phyloP scores from a whole-genome alignment of 2,113 vertebrate species.

The Brachyistius frenatus region DNA sequence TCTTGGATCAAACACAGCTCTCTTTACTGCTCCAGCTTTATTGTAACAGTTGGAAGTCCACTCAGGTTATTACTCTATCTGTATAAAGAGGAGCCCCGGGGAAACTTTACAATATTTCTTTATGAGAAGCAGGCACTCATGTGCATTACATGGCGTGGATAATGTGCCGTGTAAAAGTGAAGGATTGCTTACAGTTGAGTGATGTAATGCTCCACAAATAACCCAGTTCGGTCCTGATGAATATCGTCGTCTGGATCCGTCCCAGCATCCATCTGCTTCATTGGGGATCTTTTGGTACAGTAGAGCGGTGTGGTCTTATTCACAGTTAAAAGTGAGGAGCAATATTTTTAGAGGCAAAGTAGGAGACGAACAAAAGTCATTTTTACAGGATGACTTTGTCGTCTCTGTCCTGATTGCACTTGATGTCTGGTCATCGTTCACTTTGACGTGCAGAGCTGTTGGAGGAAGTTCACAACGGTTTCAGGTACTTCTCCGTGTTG shows the following conservation, averaged over 20 bases:
- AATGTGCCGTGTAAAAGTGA: conserved; percentile 65
- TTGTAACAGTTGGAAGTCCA: conserved; percentile 52
- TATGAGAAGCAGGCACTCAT: conserved; percentile 66
- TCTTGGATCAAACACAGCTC: conserved; percentile 14
- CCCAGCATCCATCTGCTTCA: conserved; percentile 46
- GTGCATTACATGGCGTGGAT: conserved; percentile 62
- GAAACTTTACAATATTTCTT: conserved; percentile 66
- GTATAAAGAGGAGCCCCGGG: conserved; percentile 39
- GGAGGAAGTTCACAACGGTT: neutral
- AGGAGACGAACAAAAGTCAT: conserved; percentile 19
- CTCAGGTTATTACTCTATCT: conserved; percentile 69
- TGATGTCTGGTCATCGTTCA: conserved; percentile 24
- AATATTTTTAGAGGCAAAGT: conserved; percentile 22
- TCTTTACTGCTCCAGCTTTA: conserved; percentile 42
- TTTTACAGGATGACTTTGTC: conserved; percentile 22
- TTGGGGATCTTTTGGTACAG: conserved; percentile 32
- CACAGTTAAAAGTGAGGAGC: conserved; percentile 31
- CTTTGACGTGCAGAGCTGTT: neutral
- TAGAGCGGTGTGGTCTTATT: conserved; percentile 11
- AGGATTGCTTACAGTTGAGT: conserved; percentile 51
- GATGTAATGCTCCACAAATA: conserved; percentile 61
- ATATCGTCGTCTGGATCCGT: conserved; percentile 32
- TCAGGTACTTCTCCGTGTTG: neutral
- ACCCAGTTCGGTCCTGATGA: conserved; percentile 35
- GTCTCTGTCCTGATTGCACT: conserved; percentile 4